Evolutionary conservation across 2,888 invertebrate genomes (phyloP).

Genomic region (Masnerella sp.): DNA sequence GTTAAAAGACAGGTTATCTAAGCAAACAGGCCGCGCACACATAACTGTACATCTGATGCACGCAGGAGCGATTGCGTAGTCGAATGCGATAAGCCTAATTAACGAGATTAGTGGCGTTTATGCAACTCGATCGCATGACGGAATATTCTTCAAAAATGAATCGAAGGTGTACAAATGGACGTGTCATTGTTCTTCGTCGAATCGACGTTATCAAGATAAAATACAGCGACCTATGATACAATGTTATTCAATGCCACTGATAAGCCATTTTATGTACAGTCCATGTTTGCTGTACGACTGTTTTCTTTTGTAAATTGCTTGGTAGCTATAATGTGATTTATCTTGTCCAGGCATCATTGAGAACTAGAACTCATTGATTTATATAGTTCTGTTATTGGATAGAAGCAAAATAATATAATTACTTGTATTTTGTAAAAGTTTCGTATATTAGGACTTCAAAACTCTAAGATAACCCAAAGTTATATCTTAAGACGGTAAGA

Average conservation of each 20-base stretch:
- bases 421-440: too few species aligned
- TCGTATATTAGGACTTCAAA: too few species aligned
- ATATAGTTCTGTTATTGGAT: too few species aligned
- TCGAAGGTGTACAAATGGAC: too few species aligned
- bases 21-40: slow-evolving; percentile 35
- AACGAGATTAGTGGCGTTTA: slow-evolving; percentile 20
- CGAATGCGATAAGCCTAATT: slow-evolving; percentile 24
- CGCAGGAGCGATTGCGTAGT: slow-evolving; percentile 27
- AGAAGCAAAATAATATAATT: too few species aligned
- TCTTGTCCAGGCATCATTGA: too few species aligned
- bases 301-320: slow-evolving; percentile 12
- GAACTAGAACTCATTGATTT: too few species aligned
- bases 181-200: background rate
- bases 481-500: too few species aligned
- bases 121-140: slow-evolving; percentile 5
- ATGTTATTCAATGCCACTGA: slow-evolving; percentile 28
- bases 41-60: slow-evolving; percentile 15
- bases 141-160: background rate
- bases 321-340: slow-evolving; percentile 10
- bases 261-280: slow-evolving; percentile 12
- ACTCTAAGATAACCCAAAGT: too few species aligned
- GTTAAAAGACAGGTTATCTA: slow-evolving; percentile 55
- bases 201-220: slow-evolving; percentile 6
- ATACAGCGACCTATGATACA: slow-evolving; percentile 25
- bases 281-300: slow-evolving; percentile 10